These are phyloP conservation scores for Coenonympha arcania DNA, from an alignment of 2,888 invertebrate genomes.

Conservation along the genomic window DNA sequence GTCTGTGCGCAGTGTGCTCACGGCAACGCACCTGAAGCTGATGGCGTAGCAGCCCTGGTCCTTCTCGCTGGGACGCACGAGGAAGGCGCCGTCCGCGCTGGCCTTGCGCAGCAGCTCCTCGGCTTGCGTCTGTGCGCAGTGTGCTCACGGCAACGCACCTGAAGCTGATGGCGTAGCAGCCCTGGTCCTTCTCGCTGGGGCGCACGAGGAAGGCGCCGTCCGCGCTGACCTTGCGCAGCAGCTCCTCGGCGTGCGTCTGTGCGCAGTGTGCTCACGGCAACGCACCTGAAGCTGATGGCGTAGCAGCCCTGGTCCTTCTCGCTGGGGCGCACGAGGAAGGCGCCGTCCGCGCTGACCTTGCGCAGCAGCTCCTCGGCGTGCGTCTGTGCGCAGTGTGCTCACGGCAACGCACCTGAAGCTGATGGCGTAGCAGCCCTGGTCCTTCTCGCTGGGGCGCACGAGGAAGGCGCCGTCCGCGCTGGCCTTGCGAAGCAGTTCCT, in stretches of 20 bases:
- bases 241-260: conserved; percentile 88
- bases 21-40: no score
- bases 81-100: no score
- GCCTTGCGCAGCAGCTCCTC: no score
- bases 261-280: no score
- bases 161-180: conserved; percentile 92
- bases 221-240: conserved; percentile 84
- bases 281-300: conserved; percentile 92
- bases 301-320: conserved; percentile 89
- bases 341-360: conserved; percentile 89
- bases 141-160: no score
- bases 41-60: conserved; percentile 94
- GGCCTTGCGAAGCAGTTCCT: conserved; percentile 88
- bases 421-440: conserved; percentile 89
- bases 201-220: conserved; percentile 97
- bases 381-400: conserved; percentile 80
- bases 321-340: conserved; percentile 93
- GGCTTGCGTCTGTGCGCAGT: no score
- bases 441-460: conserved; percentile 92
- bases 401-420: conserved; percentile 83
- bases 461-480: conserved; percentile 95
- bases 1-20: no score
- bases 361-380: conserved; percentile 92
- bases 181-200: conserved; percentile 89
- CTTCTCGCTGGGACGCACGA: no score